phyloP scores from a whole-genome alignment of 2,888 invertebrate species.

The Kuschelorhynchus macadamiae region DNA sequence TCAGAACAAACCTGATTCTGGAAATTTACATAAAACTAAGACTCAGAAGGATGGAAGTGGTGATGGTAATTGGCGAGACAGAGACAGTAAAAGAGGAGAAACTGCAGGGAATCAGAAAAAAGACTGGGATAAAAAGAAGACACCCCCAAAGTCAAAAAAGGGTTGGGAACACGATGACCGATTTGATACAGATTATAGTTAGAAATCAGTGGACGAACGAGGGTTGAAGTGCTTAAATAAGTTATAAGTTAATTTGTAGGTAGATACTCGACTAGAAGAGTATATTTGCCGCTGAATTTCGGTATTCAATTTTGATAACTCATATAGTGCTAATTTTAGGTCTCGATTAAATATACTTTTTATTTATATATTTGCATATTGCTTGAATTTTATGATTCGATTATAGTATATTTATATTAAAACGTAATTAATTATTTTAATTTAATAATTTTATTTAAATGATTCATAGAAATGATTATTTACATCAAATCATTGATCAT shows the following conservation, averaged over 20 bases:
- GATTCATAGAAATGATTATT: no score
- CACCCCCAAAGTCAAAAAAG: conserved; percentile 53
- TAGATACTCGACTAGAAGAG: neutral
- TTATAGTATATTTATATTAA: no score
- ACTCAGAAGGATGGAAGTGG: conserved; percentile 59
- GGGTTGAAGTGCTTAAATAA: conserved; percentile 11
- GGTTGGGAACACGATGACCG: conserved; percentile 67
- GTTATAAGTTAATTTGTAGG: neutral
- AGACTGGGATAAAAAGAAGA: conserved; percentile 50
- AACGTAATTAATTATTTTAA: no score
- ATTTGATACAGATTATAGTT: conserved; percentile 66
- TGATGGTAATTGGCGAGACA: conserved; percentile 37
- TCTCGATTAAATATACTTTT: no score
- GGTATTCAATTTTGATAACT: no score
- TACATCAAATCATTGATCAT: no score
- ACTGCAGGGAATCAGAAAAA: conserved; percentile 38
- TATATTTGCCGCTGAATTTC: conserved; percentile 4
- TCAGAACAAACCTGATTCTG: conserved; percentile 30
- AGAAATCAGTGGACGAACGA: conserved; percentile 28
- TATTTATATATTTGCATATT: no score
- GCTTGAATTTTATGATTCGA: no score
- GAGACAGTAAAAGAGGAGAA: conserved; percentile 32
- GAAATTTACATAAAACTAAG: conserved; percentile 49
- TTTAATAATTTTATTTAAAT: no score
- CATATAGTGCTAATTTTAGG: no score